phyloP scores from a whole-genome alignment of 2,797 vertebrate genomes.

The Xenops minutus region DNA sequence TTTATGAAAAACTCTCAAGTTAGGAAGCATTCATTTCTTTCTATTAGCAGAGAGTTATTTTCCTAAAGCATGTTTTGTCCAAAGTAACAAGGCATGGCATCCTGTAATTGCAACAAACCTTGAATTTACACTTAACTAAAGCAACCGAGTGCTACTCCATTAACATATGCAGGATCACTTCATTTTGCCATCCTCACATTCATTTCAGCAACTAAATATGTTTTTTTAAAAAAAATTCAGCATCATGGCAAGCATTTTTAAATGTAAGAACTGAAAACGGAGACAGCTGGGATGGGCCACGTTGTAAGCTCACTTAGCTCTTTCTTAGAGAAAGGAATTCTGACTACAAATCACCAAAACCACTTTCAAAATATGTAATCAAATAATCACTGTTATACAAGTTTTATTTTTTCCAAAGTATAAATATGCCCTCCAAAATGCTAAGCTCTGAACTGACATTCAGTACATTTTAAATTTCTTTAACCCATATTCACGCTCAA shows the following conservation, averaged over 20 bases:
- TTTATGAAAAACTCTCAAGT: not conserved
- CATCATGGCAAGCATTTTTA: not conserved
- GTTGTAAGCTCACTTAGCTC: not conserved
- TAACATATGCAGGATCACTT: rapidly evolving
- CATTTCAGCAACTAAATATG: not conserved
- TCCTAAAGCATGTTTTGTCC: not conserved
- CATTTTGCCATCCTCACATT: not conserved
- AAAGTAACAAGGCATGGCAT: not conserved
- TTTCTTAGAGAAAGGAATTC: not conserved
- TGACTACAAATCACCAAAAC: not conserved
- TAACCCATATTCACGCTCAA: not conserved
- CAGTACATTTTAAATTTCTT: not conserved
- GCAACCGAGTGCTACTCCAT: rapidly evolving
- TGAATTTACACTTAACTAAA: not conserved
- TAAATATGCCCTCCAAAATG: not conserved
- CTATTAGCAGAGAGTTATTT: not conserved
- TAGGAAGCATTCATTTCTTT: not conserved
- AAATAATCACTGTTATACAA: not conserved
- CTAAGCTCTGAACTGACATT: not conserved
- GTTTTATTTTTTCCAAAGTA: not conserved
- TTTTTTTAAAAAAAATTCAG: not conserved
- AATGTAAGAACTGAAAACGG: not conserved
- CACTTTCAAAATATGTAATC: not conserved
- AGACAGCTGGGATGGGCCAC: conserved; percentile 29
- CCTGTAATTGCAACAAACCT: not conserved